Evolutionary conservation across 2,888 invertebrate genomes (phyloP).

Genomic region (Nephrotoma appendiculata): DNA sequence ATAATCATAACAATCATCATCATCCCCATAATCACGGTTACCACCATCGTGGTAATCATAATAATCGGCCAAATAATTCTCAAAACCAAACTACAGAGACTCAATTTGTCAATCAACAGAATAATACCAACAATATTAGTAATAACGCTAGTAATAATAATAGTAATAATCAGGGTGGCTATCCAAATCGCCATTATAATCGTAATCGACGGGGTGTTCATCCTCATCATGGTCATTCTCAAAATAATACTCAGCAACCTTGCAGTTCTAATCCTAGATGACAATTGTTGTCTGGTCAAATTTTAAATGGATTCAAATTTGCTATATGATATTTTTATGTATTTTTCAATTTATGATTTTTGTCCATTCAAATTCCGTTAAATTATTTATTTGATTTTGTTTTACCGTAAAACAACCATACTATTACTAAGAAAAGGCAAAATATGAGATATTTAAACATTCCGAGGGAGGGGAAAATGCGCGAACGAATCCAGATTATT

Average conservation of each 20-base stretch:
- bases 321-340: constrained; percentile 3
- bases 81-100: background rate
- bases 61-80: background rate
- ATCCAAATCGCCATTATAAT: background rate
- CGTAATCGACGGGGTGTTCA: constrained; percentile 2
- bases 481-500: background rate
- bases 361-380: background rate
- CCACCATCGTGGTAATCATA: background rate
- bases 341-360: background rate
- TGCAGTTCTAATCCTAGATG: constrained; percentile 6
- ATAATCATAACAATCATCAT: background rate
- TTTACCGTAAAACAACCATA: background rate
- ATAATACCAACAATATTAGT: background rate
- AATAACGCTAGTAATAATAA: background rate
- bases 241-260: constrained; percentile 4
- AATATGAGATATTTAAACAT: background rate
- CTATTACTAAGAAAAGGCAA: background rate
- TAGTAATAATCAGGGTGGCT: background rate
- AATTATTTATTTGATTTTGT: background rate
- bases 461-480: background rate
- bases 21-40: background rate
- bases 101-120: constrained; percentile 1
- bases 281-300: background rate
- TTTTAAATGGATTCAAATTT: background rate
- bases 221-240: background rate